Conservation (phyloP, 2,797 vertebrate genomes). For the Sebastes diploproa region DNA sequence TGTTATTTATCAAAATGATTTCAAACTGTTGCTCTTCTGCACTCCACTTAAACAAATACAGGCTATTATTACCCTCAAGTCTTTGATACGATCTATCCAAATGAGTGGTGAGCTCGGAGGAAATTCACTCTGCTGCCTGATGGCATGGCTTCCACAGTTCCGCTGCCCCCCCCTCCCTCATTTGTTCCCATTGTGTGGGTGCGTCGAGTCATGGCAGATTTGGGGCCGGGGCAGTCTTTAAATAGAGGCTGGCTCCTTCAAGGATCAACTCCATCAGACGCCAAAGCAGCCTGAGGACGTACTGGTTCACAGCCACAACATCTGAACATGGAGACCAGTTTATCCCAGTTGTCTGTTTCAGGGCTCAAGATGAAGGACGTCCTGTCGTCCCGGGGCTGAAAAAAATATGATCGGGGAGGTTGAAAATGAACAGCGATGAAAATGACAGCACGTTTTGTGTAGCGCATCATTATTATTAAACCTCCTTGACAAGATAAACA, state of each 20-base stretch:
- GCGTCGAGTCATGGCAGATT: conserved; percentile 58
- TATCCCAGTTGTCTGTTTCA: conserved; percentile 11
- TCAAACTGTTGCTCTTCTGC: conserved; percentile 36
- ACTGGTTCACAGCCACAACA: conserved; percentile 35
- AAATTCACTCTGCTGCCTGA: conserved; percentile 32
- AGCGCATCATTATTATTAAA: too few relatives aligned
- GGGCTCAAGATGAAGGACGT: too few relatives aligned
- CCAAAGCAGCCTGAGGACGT: conserved; percentile 75
- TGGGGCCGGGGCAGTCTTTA: conserved; percentile 55
- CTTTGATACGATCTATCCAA: conserved; percentile 43
- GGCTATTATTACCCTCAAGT: conserved; percentile 29
- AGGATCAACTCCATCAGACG: conserved; percentile 74
- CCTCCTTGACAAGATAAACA: too few relatives aligned
- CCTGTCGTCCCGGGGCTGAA: too few relatives aligned
- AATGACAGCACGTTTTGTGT: too few relatives aligned
- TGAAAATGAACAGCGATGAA: too few relatives aligned
- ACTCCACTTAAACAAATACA: conserved; percentile 43
- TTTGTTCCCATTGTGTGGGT: conserved; percentile 67
- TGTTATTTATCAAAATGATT: conserved; percentile 62
- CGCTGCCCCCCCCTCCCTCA: neutral
- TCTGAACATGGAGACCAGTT: conserved; percentile 27
- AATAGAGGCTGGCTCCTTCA: conserved; percentile 74
- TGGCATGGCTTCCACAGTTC: conserved; percentile 42
- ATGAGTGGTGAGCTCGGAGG: conserved; percentile 23
- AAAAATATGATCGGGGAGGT: too few relatives aligned